A percentile compares a stretch with the other conserved stretches of the same genome.
These are phyloP conservation scores for Polyploca ridens DNA, from an alignment of 2,888 invertebrate genomes.

Conservation along the genomic window DNA sequence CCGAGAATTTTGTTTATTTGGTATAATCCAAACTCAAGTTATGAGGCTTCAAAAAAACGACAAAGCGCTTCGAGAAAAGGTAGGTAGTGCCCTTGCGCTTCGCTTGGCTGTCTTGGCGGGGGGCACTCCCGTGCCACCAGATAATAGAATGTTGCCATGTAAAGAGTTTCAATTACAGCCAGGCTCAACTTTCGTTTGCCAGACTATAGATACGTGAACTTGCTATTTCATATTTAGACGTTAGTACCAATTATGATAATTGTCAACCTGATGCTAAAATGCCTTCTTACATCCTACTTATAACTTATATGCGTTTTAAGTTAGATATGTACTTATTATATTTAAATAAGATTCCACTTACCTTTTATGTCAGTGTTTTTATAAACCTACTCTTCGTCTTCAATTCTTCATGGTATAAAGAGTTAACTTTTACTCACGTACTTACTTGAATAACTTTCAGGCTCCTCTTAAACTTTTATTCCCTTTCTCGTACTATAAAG, in stretches of 20 bases:
- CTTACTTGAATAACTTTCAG: constrained; percentile 8
- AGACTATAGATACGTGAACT: not conserved
- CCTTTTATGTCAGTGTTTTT: constrained; percentile 4
- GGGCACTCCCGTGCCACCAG: too few relatives aligned
- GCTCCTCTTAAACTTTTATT: not conserved
- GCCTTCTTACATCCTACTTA: not conserved
- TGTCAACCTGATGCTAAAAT: not conserved
- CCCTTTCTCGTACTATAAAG: constrained; percentile 1
- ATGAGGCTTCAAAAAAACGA: too few relatives aligned
- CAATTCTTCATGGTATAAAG: not conserved
- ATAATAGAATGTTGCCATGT: too few relatives aligned
- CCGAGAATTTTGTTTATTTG: too few relatives aligned
- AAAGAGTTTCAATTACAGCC: too few relatives aligned
- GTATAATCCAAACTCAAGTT: too few relatives aligned
- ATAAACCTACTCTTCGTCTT: not conserved
- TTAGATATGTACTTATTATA: not conserved
- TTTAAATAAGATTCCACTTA: not conserved
- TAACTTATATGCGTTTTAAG: not conserved
- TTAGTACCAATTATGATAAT: not conserved
- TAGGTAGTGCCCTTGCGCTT: too few relatives aligned
- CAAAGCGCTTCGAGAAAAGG: too few relatives aligned
- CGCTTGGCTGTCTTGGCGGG: too few relatives aligned
- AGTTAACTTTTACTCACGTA: constrained; percentile 2
- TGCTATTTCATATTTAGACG: too few relatives aligned
- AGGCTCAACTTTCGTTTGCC: too few relatives aligned